Percentiles rank a stretch among this genome's conserved stretches.
Conservation (phyloP, 2,113 vertebrate species). For the Phalacrocorax carbo region DNA sequence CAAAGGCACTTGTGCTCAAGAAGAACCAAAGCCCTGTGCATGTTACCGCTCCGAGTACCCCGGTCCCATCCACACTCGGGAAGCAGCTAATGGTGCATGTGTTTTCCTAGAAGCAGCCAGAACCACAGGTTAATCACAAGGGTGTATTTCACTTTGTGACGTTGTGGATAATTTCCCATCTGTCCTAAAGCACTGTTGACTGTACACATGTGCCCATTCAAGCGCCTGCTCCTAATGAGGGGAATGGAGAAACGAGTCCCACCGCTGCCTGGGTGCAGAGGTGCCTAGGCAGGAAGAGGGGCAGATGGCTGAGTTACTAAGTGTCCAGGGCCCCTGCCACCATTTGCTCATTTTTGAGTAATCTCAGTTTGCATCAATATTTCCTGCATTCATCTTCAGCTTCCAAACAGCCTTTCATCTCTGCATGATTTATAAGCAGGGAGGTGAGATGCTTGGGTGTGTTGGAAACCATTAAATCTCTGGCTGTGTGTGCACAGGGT, state of each 20-base stretch:
- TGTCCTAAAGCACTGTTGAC: not conserved
- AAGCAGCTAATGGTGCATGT: not conserved
- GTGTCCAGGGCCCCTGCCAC: not conserved
- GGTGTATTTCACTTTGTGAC: not conserved
- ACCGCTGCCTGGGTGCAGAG: not conserved
- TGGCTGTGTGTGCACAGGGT: fast-evolving
- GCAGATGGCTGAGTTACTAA: not conserved
- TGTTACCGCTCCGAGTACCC: fast-evolving
- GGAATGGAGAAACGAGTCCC: not conserved
- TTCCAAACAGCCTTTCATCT: not conserved
- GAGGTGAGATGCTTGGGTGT: not conserved
- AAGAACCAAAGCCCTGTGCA: not conserved
- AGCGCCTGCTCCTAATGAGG: constrained; percentile 22
- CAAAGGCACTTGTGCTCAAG: not conserved
- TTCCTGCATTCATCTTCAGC: not conserved
- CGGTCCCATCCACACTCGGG: fast-evolving
- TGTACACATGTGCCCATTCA: not conserved
- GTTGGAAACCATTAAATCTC: not conserved
- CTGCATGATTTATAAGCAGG: not conserved
- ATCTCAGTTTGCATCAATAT: not conserved
- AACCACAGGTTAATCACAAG: not conserved
- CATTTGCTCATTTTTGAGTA: not conserved
- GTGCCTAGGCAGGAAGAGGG: not conserved
- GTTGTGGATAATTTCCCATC: not conserved
- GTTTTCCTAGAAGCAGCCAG: not conserved